Conservation (phyloP, 37 sponge, comb jelly and placozoan genomes). For the Crambe crambe region DNA sequence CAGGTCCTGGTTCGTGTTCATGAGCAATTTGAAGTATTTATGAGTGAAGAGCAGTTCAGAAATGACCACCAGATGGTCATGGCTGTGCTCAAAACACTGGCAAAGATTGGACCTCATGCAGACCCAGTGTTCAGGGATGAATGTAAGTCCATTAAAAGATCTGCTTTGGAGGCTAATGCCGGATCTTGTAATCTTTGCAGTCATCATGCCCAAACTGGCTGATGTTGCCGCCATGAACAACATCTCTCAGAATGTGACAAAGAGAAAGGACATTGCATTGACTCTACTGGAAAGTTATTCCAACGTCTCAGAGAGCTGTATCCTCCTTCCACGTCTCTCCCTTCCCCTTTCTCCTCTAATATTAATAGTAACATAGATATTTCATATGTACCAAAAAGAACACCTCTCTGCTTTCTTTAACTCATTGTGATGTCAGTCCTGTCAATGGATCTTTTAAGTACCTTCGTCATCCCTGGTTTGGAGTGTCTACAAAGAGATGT, state of each 20-base stretch:
- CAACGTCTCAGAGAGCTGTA: constrained; percentile 87
- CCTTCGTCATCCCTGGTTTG: constrained; percentile 61
- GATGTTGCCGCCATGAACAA: constrained; percentile 43
- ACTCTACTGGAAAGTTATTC: constrained; percentile 72
- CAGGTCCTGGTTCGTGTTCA: constrained; percentile 50
- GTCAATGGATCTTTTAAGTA: constrained; percentile 47
- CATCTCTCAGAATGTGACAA: constrained; percentile 57
- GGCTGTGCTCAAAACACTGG: constrained; percentile 74
- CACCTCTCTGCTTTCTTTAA: constrained; percentile 1
- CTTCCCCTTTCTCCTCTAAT: too few relatives aligned
- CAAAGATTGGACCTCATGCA: constrained; percentile 71
- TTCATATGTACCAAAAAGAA: too few relatives aligned
- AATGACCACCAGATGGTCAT: constrained; percentile 55
- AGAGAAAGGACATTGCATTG: constrained; percentile 56
- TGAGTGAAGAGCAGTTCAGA: constrained; percentile 41
- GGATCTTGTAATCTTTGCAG: constrained; percentile 29
- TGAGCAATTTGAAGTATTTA: constrained; percentile 73
- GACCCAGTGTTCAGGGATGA: constrained; percentile 90
- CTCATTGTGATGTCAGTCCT: constrained; percentile 58
- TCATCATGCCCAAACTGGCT: constrained; percentile 70
- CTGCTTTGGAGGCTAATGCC: background rate
- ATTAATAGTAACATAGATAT: too few relatives aligned
- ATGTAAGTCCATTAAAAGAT: constrained; percentile 47
- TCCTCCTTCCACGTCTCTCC: too few relatives aligned
- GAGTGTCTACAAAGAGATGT: constrained; percentile 33